Conservation (phyloP, 2,888 invertebrate species). For the Elaeidobius kamerunicus region DNA sequence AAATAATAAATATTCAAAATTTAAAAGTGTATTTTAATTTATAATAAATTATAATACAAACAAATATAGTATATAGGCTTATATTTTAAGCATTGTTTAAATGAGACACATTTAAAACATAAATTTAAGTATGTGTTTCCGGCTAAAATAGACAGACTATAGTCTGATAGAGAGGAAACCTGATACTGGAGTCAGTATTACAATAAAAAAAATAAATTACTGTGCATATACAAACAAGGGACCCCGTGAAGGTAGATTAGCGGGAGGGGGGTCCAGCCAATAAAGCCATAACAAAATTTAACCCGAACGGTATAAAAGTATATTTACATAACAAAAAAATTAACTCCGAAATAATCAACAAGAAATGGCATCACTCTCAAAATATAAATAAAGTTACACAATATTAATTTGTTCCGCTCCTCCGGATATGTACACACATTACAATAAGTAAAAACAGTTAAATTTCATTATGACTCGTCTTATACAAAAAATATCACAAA, state of each 20-base stretch:
- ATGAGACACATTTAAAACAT: conserved; percentile 42
- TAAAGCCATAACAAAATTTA: conserved; percentile 41
- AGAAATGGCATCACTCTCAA: conserved; percentile 12
- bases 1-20: conserved; percentile 32
- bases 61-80: conserved; percentile 42
- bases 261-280: conserved; percentile 32
- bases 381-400: conserved; percentile 15
- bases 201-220: conserved; percentile 36
- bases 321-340: conserved; percentile 23
- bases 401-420: conserved; percentile 1
- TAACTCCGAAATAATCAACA: conserved; percentile 18
- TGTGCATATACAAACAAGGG: conserved; percentile 36
- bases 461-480: conserved; percentile 40
- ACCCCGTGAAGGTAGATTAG: conserved; percentile 28
- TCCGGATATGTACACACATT: conserved; percentile 17
- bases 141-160: conserved; percentile 35
- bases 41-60: conserved; percentile 48
- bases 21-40: conserved; percentile 41
- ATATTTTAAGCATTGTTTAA: conserved; percentile 43
- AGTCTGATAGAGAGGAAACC: conserved; percentile 33
- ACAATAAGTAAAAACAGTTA: conserved; percentile 32
- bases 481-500: conserved; percentile 38
- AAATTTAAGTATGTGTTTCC: conserved; percentile 36
- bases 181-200: conserved; percentile 28
- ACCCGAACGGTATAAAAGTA: conserved; percentile 23